Base-by-base conservation (phyloP, 2,113 vertebrate genomes). In the Clupea harengus region DNA sequence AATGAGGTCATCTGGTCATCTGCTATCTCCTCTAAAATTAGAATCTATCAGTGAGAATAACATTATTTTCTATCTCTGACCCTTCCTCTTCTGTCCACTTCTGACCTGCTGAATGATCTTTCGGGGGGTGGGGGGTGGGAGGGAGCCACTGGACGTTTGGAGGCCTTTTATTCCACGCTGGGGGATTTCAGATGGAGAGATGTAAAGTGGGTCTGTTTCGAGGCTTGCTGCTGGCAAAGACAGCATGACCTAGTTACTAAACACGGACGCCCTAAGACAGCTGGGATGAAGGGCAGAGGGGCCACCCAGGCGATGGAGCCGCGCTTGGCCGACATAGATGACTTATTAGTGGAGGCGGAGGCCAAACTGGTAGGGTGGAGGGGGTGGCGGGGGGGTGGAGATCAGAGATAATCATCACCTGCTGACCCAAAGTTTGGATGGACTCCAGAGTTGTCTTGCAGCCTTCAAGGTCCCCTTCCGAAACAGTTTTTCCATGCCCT, bases 221-320 rank as follows among this genome's bases (percentile, higher is more conserved):
- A 82, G 87, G 82, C 87, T 85, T 82, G 90, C 90, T 90, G 85
- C 86, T 87, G 91, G 92, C 92, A 94, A 93, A 94, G 91, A 90
- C 91, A 91, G 78, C 67, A 81, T 92, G 93, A 88, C 92, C 94
- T 90, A 94, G 88, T 93, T 95, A 91, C 78, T 89, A 90, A 91
- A 89, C 89, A 90, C 88, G 89, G 89, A 85, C 49, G 44, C 85
- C 87, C 83, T 83, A 84, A 87, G 87, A 88, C 86, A 64, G 87
- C 11, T 15, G 13, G 44, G 54, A 88, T 86, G 84, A 87, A 89
- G 88, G 90, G 87, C 87, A 89, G 87, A 85, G 82, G 91, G 85
- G 83, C 90, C 88, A 86, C 90, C 82, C 57, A 13, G 67, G 25
- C 67, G 67, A 75, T 28, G 67, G 67, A 32, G 67, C 25, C 2